Conservation (phyloP, 2,113 vertebrate species). For the Octodon degus region DNA sequence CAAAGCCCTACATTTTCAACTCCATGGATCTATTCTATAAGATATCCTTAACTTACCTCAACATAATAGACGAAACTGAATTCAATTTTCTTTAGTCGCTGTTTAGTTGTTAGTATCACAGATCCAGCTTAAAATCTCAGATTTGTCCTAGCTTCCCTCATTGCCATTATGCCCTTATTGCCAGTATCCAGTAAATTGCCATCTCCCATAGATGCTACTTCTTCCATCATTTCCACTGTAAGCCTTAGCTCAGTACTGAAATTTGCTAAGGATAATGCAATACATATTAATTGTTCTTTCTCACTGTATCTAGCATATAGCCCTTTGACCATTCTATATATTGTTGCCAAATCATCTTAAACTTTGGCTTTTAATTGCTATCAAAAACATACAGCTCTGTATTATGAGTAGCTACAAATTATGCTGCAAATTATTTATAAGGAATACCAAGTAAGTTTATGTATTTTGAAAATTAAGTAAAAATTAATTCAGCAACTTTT, state of each 20-base stretch:
- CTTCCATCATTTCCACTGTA: neutral
- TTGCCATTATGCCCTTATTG: neutral
- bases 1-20: neutral
- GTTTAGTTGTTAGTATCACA: neutral
- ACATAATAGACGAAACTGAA: neutral
- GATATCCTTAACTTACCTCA: neutral
- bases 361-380: neutral
- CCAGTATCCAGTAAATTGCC: neutral
- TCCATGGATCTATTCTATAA: neutral
- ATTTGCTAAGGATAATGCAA: neutral
- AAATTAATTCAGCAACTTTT: slow-evolving; percentile 25
- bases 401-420: neutral
- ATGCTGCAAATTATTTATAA: slow-evolving; percentile 1
- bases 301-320: neutral
- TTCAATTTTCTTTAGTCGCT: neutral
- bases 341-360: neutral
- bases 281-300: neutral
- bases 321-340: neutral
- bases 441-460: neutral
- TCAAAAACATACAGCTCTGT: neutral
- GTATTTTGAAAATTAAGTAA: neutral
- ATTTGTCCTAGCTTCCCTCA: neutral
- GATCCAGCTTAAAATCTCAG: neutral
- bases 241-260: neutral
- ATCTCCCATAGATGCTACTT: neutral